Evolutionary conservation across 2,888 invertebrate species (phyloP).

Genomic region (Leucophenga maculata): DNA sequence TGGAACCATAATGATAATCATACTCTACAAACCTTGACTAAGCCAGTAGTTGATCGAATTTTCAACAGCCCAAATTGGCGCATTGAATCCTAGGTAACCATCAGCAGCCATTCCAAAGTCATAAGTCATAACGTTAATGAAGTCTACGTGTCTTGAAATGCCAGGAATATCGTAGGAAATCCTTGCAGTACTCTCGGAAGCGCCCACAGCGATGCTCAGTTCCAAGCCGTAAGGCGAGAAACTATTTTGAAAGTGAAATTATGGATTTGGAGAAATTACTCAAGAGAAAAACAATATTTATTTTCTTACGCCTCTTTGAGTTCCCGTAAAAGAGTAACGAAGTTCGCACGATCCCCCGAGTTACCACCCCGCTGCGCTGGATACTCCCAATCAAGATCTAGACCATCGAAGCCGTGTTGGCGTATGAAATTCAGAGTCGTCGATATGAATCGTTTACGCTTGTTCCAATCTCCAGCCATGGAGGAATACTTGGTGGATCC

Average conservation of each 20-base stretch:
- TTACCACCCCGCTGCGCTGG: constrained; percentile 75
- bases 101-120: constrained; percentile 53
- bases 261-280: not conserved
- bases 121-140: constrained; percentile 64
- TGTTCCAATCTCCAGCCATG: constrained; percentile 81
- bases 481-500: constrained; percentile 90
- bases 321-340: constrained; percentile 68
- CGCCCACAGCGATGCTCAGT: constrained; percentile 77
- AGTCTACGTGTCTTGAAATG: constrained; percentile 53
- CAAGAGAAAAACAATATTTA: not conserved
- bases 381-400: constrained; percentile 95
- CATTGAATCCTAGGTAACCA: constrained; percentile 53
- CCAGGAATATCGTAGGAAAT: constrained; percentile 58
- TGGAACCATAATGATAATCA: not conserved
- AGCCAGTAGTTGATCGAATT: constrained; percentile 91
- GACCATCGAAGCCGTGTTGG: constrained; percentile 86
- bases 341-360: constrained; percentile 82
- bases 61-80: constrained; percentile 80
- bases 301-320: constrained; percentile 62
- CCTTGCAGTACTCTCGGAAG: constrained; percentile 44
- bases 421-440: constrained; percentile 84
- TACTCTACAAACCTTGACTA: constrained; percentile 74
- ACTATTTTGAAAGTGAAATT: constrained; percentile 33
- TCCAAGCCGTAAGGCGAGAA: constrained; percentile 73
- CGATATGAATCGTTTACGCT: constrained; percentile 81